Conservation (phyloP, 2,113 vertebrate genomes). For the Turdus rufiventris region DNA sequence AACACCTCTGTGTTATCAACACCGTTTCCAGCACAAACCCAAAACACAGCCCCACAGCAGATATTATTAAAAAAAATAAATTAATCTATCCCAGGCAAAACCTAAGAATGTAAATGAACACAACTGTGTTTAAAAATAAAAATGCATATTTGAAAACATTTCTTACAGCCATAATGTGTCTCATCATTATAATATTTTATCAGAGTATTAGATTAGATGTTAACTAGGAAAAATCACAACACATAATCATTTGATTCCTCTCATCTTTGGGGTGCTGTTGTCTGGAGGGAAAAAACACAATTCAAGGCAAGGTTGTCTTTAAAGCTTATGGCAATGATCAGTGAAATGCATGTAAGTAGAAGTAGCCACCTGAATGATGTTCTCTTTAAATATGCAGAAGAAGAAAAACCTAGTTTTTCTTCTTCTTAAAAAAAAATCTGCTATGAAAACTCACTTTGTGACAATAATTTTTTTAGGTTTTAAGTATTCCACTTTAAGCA, state of each 20-base stretch:
- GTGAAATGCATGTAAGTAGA: neutral
- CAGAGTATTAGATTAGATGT: neutral
- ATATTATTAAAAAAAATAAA: neutral
- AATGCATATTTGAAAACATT: neutral
- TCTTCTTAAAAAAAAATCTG: neutral
- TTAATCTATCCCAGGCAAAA: neutral
- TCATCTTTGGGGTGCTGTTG: neutral
- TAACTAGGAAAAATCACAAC: neutral
- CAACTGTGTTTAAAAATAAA: neutral
- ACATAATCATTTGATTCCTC: conserved; percentile 12
- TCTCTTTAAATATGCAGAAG: neutral
- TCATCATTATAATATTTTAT: neutral
- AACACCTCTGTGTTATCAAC: neutral
- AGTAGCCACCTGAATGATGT: neutral
- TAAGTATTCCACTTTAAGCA: neutral
- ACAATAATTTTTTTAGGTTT: neutral
- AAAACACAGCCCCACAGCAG: neutral
- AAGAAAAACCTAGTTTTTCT: neutral
- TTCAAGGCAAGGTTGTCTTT: neutral
- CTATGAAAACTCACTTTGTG: neutral
- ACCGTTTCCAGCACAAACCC: neutral
- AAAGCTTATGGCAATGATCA: neutral
- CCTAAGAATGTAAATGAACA: neutral
- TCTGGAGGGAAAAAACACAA: neutral
- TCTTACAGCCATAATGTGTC: neutral